Percentiles rank a stretch among this genome's conserved stretches.
These are phyloP conservation scores for Clusia tigrina DNA, from an alignment of 2,888 invertebrate genomes.

Conservation along the genomic window DNA sequence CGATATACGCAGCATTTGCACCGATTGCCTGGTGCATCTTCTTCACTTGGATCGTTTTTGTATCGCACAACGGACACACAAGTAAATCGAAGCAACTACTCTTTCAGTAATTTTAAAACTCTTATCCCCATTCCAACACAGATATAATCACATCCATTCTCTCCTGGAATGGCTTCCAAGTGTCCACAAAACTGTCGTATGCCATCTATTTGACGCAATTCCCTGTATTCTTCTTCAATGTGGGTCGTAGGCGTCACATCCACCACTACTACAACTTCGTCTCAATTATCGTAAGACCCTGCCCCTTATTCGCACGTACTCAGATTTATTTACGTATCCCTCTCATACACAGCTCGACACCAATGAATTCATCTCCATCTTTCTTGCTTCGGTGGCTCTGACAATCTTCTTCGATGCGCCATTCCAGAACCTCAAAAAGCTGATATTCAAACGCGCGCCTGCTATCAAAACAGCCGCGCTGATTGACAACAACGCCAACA, in stretches of 20 bases:
- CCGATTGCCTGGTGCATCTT: slow-evolving; percentile 75
- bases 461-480: slow-evolving; percentile 22
- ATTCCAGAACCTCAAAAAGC: slow-evolving; percentile 73
- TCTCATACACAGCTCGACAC: slow-evolving; percentile 67
- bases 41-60: slow-evolving; percentile 74
- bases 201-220: slow-evolving; percentile 76
- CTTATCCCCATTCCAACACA: too few species aligned
- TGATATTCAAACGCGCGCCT: slow-evolving; percentile 59
- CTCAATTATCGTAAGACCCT: slow-evolving; percentile 67
- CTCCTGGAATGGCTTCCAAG: slow-evolving; percentile 70
- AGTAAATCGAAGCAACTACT: slow-evolving; percentile 59
- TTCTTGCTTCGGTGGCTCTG: slow-evolving; percentile 67
- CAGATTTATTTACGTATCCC: slow-evolving; percentile 30
- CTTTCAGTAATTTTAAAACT: background rate
- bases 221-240: slow-evolving; percentile 75
- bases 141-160: slow-evolving; percentile 68
- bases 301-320: background rate
- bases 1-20: slow-evolving; percentile 74
- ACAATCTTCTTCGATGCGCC: slow-evolving; percentile 74
- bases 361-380: slow-evolving; percentile 69
- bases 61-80: slow-evolving; percentile 70
- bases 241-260: slow-evolving; percentile 69
- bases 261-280: slow-evolving; percentile 71
- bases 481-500: background rate
- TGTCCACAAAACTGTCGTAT: slow-evolving; percentile 75